Evolutionary conservation across 2,797 vertebrate species (phyloP).

Genomic region (Pantherophis alleghaniensis): DNA sequence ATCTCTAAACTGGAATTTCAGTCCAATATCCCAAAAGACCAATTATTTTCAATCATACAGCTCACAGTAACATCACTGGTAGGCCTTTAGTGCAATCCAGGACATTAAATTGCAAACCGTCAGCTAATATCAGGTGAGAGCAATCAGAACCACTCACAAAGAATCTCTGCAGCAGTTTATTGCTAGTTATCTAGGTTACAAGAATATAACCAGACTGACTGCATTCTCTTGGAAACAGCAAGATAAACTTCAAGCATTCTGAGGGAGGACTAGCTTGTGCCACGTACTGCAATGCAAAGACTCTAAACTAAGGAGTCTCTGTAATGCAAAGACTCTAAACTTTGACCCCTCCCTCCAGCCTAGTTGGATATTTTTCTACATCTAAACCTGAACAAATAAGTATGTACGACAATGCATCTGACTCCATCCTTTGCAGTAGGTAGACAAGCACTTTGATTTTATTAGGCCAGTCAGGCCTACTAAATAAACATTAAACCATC

Average conservation of each 20-base stretch:
- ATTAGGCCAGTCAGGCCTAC: not conserved
- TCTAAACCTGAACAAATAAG: not conserved
- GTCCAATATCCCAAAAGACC: not conserved
- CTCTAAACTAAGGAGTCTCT: not conserved
- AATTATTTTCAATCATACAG: not conserved
- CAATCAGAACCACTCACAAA: not conserved
- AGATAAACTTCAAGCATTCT: not conserved
- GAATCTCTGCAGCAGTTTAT: not conserved
- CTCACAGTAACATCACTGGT: not conserved
- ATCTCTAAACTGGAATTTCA: not conserved
- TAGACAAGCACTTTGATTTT: not conserved
- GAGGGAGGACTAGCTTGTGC: not conserved
- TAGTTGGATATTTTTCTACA: not conserved
- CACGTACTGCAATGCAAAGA: not conserved
- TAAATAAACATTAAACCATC: not conserved
- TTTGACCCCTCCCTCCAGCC: not conserved
- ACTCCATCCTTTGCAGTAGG: not conserved
- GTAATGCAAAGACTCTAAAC: not conserved
- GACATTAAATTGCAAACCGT: not conserved
- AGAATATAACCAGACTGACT: not conserved
- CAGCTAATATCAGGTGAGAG: not conserved
- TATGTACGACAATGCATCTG: not conserved
- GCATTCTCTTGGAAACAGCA: not conserved
- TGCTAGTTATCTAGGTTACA: not conserved
- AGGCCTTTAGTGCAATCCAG: not conserved